Conservation (phyloP, 2,888 invertebrate species). For the Argyresthia albistria region DNA sequence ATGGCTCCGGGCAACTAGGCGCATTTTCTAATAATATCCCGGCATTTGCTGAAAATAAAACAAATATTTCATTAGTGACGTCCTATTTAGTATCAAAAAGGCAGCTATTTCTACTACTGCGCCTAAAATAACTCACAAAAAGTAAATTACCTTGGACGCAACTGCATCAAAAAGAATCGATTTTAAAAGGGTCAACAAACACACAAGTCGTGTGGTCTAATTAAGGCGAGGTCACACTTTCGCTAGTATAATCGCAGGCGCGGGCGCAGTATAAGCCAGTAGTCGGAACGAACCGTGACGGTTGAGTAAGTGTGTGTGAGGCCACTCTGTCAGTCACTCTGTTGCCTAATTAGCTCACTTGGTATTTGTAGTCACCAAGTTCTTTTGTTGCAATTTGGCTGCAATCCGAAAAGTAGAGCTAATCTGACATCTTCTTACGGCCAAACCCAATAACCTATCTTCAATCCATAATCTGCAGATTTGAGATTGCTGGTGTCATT, state of each 20-base stretch:
- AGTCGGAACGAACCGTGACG: conserved; percentile 17
- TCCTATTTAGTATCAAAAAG: too few relatives aligned
- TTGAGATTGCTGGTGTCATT: too few relatives aligned
- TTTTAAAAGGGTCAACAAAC: conserved; percentile 11
- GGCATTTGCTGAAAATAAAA: conserved; percentile 67
- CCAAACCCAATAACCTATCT: too few relatives aligned
- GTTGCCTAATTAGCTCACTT: conserved; percentile 7
- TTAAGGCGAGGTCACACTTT: conserved; percentile 39
- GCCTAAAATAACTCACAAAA: too few relatives aligned
- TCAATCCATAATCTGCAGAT: too few relatives aligned
- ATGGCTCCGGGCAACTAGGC: conserved; percentile 85
- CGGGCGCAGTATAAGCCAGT: too few relatives aligned
- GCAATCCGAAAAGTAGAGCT: too few relatives aligned
- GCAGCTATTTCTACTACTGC: too few relatives aligned
- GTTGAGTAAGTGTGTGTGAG: conserved; percentile 33
- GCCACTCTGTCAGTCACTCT: conserved; percentile 15
- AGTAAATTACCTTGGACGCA: too few relatives aligned
- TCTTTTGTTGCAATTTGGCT: too few relatives aligned
- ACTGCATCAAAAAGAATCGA: background rate
- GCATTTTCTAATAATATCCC: conserved; percentile 75
- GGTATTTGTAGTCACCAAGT: too few relatives aligned
- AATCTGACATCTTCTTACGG: too few relatives aligned
- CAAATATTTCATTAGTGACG: background rate
- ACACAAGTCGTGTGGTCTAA: conserved; percentile 16
- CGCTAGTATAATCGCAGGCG: conserved; percentile 13